Base-by-base conservation (phyloP, 2,888 invertebrate species). In the Ochlodes sylvanus region DNA sequence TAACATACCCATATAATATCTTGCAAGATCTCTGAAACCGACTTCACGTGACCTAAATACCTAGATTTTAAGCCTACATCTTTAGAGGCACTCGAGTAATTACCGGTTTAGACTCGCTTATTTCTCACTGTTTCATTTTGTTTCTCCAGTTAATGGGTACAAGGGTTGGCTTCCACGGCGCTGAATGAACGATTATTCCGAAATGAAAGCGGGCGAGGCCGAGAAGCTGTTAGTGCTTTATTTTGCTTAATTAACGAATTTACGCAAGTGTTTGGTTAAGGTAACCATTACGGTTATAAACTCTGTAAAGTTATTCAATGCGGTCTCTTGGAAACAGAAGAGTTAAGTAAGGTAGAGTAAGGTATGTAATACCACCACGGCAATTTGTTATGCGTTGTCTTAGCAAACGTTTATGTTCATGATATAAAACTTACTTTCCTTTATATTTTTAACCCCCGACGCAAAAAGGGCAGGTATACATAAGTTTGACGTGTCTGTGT, bases 81-180 rank as follows among this genome's bases (percentile, higher is more conserved):
- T 67, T 67, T 61, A 67, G 58, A 52, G 44, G 34, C 67, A 61
- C 67, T 67, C 54, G 44, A 67, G 55, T 67, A 67, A 67, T 67
- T 67, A 67, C 60, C 67, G 67, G 67, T 19, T 67, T 61, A 67
- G 42, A 19, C 66, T 52, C 54, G 67, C 21, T 61, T 67, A 67
- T 47, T 67, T 67, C 61, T 56, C 64, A 44, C 54, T 61, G 60
- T 61, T 61, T 67, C 52, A 38, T 66, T 67, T 66, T 60, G 60
- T 66, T 66, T 60, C 60, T 60, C 58, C 42, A 41, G 44, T 60
- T 66, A 60, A 66, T 66, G 52, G 66, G 42, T 42, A 17, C 60
- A 54, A 57, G 64, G 63, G 55, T 65, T 57, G 41, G 50, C 54
- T 58, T 52, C 19, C 56, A 17, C 32, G 41, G 34, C 47, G 7